phyloP scores from a whole-genome alignment of 2,888 invertebrate species.

The Folsomia manolachei region DNA sequence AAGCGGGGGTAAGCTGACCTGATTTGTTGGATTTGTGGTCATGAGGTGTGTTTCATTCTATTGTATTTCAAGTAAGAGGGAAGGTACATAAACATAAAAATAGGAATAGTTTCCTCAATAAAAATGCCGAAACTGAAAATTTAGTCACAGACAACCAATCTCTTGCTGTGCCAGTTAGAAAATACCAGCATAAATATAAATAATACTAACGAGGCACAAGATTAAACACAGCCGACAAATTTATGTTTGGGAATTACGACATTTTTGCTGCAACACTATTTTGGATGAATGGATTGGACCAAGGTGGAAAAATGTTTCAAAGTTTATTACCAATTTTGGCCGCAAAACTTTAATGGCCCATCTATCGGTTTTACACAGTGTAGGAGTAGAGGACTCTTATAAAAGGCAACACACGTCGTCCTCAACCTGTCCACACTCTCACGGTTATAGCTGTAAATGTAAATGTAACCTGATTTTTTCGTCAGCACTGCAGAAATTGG shows the following conservation, averaged over 20 bases:
- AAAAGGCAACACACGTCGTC: no score
- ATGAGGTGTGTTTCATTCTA: not conserved
- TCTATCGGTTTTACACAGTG: not conserved
- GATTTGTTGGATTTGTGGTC: not conserved
- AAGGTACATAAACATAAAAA: conserved; percentile 5
- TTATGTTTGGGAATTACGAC: not conserved
- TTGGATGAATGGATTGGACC: not conserved
- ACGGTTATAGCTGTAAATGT: no score
- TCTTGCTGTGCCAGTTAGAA: not conserved
- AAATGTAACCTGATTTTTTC: no score
- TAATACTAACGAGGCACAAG: conserved; percentile 4
- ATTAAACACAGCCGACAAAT: conserved; percentile 5
- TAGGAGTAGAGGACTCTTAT: no score
- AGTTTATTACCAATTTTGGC: conserved; percentile 1
- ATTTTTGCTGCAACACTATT: not conserved
- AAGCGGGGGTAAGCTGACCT: no score
- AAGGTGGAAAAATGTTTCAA: conserved; percentile 1
- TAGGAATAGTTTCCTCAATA: conserved; percentile 10
- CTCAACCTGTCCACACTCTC: no score
- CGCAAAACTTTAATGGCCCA: conserved; percentile 1
- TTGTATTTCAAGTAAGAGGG: not conserved
- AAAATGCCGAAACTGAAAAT: not conserved
- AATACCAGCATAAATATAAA: not conserved
- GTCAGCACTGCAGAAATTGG: no score
- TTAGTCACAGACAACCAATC: not conserved